These are phyloP conservation scores for Cromileptes altivelis DNA, from an alignment of 2,113 vertebrate genomes.

Conservation along the genomic window DNA sequence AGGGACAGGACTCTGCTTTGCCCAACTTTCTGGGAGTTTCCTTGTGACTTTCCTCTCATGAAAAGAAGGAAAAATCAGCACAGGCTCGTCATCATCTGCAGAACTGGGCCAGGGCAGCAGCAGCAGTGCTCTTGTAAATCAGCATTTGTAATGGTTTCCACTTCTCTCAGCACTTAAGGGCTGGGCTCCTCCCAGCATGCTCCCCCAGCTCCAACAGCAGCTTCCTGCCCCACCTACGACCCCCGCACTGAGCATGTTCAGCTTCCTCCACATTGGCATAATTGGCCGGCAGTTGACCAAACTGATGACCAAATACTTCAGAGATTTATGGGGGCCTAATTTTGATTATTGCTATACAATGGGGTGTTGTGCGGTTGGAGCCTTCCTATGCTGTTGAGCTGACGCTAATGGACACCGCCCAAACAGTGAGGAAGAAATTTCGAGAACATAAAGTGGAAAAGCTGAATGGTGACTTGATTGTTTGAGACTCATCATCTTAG, in stretches of 20 bases:
- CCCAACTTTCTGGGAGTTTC: conserved; percentile 35
- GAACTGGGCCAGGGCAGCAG: conserved; percentile 44
- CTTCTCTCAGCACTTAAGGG: conserved; percentile 69
- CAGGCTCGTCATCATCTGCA: conserved; percentile 29
- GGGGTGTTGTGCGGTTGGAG: conserved; percentile 49
- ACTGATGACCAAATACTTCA: conserved; percentile 51
- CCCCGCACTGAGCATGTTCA: conserved; percentile 56
- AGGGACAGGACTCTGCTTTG: background rate
- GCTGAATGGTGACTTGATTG: background rate
- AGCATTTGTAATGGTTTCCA: conserved; percentile 80
- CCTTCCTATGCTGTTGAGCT: conserved; percentile 37
- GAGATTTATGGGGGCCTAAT: conserved; percentile 58
- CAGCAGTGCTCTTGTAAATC: conserved; percentile 75
- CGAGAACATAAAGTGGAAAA: conserved; percentile 9
- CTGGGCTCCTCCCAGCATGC: conserved; percentile 43
- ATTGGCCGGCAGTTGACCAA: conserved; percentile 48
- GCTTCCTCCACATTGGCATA: conserved; percentile 57
- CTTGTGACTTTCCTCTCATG: conserved; percentile 42
- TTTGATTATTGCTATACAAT: conserved; percentile 55
- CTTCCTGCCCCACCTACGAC: conserved; percentile 23
- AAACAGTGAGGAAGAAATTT: conserved; percentile 29
- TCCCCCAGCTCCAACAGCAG: conserved; percentile 37
- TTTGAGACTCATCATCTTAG: background rate
- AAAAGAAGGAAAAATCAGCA: conserved; percentile 43
- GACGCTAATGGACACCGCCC: conserved; percentile 55